Base-by-base conservation (phyloP, 2,888 invertebrate genomes). In the Diabrotica balteata region DNA sequence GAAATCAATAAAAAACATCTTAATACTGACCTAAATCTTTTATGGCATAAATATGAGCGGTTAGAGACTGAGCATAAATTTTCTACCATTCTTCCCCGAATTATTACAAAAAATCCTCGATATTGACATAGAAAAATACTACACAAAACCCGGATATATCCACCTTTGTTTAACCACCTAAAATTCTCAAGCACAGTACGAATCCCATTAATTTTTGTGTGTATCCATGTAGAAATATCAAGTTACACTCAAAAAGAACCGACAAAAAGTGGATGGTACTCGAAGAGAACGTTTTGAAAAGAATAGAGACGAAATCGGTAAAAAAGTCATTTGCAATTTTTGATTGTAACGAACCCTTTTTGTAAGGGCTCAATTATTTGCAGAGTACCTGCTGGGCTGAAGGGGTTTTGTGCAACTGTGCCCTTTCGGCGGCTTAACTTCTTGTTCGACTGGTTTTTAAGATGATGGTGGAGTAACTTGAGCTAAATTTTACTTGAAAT, bases 191-290 rank as follows among this genome's bases (percentile, higher is more conserved):
- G 61, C 68, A n/a, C 65, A 57, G 67, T 59, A 49, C 54, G 67
- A 32, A 17, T n/a, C 43, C 63, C 64, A 63, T 69, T 69, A 67
- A 68, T 68, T 62, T 59, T 59, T 52, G 59, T 74, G 74, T 71
- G 69, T 72, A 76, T 72, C 73, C 73, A 76, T 74, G 73, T 73
- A 75, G 75, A 76, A 76, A 76, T 76, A 75, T 75, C 76, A 75
- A 75, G 72, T 75, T 72, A 72, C 75, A 72, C 72, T 76, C 60
- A 63, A 76, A 72, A 17, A 63, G 54, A 65, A 55, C 60, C 61
- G 59, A 68, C 69, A 70, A 70, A 68, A 62, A 60, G 46, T 49
- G 8, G 43, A 51, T 49, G 43, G 45, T 44, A 45, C 22, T 44
- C 53, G 32, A 44, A 49, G 54, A 46, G 47, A 55, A 62, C 32